Evolutionary conservation across 1,140 invertebrate species (phyloP), one percentile per base, ranked within the genome.

Genomic region (Hylaeus volcanicus): DNA sequence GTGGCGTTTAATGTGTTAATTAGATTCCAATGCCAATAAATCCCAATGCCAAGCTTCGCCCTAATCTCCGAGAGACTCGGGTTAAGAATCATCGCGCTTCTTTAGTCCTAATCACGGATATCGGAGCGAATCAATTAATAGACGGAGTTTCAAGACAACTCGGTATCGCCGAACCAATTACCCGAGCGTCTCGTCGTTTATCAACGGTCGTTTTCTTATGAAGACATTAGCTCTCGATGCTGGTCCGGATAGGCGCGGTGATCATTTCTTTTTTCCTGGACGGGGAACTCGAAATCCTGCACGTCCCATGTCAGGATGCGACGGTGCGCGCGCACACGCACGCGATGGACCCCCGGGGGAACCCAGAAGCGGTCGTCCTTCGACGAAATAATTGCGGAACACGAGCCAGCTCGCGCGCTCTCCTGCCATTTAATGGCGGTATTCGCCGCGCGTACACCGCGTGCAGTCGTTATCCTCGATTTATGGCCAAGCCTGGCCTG

Each of bases 391-490:
- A 88, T 88, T 83, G 86, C 83, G 86, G 87, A 88, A 88, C 83
- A 82, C 79, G 82, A 86, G 78, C 74, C 73, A 80, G 87, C 82
- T 73, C 79, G 82, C 84, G 73, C 68, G 71, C 74, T 86, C 84
- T 86, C 83, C 68, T 79, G 86, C 82, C 89, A 80, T 89, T 90
- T 89, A 90, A 90, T 88, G 86, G 84, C 80, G 88, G 84, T 84
- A 89, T 86, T 84, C 83, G 81, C 74, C 63, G 80, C 86, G 83
- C 82, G 83, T 88, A 87, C 86, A 78, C 76, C 71, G 51, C 51
- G 83, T 79, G 72, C 78, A 86, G 81, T 90, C 88, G 89, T 90
- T 90, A 90, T 90, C 83, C 83, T 89, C 89, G 88, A 90, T 90
- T 90, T 90, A 90, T 90, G 84, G 79, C 64, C 61, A 69, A 70